Evolutionary conservation across 2,113 vertebrate species (phyloP).

Genomic region (Polyodon spathula): DNA sequence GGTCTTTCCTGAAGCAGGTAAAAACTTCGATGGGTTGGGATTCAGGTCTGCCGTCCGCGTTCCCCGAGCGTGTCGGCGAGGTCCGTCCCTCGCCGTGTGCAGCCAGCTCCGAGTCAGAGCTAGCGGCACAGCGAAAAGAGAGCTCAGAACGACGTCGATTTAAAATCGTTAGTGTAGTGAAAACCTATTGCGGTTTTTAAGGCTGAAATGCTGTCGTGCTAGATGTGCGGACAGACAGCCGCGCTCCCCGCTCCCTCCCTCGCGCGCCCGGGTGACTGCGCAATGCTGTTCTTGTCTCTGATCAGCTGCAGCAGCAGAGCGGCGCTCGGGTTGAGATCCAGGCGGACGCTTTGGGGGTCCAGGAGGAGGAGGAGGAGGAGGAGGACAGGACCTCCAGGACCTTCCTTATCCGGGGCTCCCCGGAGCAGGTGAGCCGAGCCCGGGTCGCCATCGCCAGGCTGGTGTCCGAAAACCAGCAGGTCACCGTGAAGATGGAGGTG

Average conservation of each 20-base stretch:
- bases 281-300: neutral
- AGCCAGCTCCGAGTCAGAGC: too few relatives aligned
- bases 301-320: slow-evolving; percentile 63
- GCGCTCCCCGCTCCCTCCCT: neutral
- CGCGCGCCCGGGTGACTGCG: neutral
- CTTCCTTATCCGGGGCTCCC: slow-evolving; percentile 70
- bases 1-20: slow-evolving; percentile 48
- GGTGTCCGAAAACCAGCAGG: slow-evolving; percentile 47
- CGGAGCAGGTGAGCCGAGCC: slow-evolving; percentile 64
- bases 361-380: slow-evolving; percentile 24
- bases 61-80: too few relatives aligned
- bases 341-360: too few relatives aligned
- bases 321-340: slow-evolving; percentile 58
- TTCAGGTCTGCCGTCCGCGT: neutral
- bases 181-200: too few relatives aligned
- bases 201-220: too few relatives aligned
- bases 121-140: too few relatives aligned
- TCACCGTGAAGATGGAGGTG: slow-evolving; percentile 60
- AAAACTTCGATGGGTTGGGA: neutral
- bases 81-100: neutral
- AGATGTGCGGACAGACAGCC: too few relatives aligned
- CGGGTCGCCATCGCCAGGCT: slow-evolving; percentile 65
- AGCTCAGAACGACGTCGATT: too few relatives aligned
- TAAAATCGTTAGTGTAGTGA: too few relatives aligned
- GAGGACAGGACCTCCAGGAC: slow-evolving; percentile 32